Percentiles rank a stretch among this genome's conserved stretches.
phyloP scores from a whole-genome alignment of 2,888 invertebrate species.

The Nebria salina region DNA sequence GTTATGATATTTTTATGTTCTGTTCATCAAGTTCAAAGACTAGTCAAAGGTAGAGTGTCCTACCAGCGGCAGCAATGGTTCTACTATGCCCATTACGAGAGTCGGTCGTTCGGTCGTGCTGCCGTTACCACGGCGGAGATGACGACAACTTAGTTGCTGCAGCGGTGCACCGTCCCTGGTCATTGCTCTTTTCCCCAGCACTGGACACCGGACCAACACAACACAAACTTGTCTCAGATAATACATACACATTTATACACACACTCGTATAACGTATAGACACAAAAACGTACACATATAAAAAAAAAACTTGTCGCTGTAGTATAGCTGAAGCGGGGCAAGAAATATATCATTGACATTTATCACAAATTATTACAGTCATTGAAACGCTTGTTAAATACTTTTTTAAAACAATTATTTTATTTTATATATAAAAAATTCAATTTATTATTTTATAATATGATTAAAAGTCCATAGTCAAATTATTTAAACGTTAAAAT shows the following conservation, averaged over 20 bases:
- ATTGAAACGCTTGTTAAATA: slow-evolving; percentile 14
- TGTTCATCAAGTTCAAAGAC: neutral
- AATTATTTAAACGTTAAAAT: no score
- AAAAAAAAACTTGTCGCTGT: neutral
- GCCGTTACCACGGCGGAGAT: neutral
- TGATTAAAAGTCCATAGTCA: no score
- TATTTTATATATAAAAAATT: no score
- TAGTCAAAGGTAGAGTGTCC: neutral
- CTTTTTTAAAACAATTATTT: no score
- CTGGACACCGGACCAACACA: neutral
- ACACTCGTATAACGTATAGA: neutral
- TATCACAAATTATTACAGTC: slow-evolving; percentile 18
- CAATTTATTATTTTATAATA: no score
- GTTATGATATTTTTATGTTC: neutral
- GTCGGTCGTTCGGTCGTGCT: slow-evolving; percentile 1
- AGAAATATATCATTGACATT: slow-evolving; percentile 9
- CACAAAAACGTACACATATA: slow-evolving; percentile 1
- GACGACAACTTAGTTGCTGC: neutral
- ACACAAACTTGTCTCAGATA: slow-evolving; percentile 4
- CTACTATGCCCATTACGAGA: neutral
- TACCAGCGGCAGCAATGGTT: neutral
- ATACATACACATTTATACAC: slow-evolving; percentile 7
- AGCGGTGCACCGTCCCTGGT: neutral
- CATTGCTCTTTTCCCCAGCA: slow-evolving; percentile 15
- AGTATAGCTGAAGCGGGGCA: neutral